Evolutionary conservation across 2,797 vertebrate genomes (phyloP), one percentile per base, ranked within the genome.

Genomic region (Brotula barbata): DNA sequence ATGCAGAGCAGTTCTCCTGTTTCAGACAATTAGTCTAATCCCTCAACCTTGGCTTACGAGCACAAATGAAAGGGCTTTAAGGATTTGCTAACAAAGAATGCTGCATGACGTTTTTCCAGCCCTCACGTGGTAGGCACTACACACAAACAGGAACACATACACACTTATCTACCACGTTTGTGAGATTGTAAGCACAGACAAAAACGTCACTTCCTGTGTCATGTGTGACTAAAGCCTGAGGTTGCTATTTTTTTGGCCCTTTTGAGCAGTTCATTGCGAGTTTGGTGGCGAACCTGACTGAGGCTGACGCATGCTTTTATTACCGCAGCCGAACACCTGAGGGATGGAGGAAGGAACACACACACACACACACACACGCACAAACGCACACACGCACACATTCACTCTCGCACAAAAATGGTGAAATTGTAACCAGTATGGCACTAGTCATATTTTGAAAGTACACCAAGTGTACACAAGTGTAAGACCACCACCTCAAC

Each of bases 11-110:
- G 46, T 61, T 81, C 80, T 83, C 81, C 76, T 76, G 71, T 86
- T 87, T 87, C 84, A 80, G 77, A 77, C 80, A 83, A 80, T 85
- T 83, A 84, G 71, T 71, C 77, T 86, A 88, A 88, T 88, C 85
- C 85, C 36, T 81, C 82, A 77, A 80, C 81, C 71, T 80, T 52
- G 37, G 82, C 82, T 88, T 83, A 81, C 58, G 69, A 73, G 65
- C 79, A 81, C 68, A 77, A 85, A 85, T 71, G 66, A 82, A 86
- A 79, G 67, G 65, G 82, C 82, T 88, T 86, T 84, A 78, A 78
- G 76, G 84, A 87, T 89, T 88, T 89, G 75, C 80, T 39, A 68
- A 75, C 65, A 78, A 88, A 86, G 80, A 88, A 85, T 83, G 79
- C 73, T 58, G 58, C 71, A 50, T 72, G 69, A 76, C 40, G 67